A percentile compares a stretch with the other conserved stretches of the same genome.
phyloP scores from a whole-genome alignment of 2,797 vertebrate genomes.

The Myotis findleyi region DNA sequence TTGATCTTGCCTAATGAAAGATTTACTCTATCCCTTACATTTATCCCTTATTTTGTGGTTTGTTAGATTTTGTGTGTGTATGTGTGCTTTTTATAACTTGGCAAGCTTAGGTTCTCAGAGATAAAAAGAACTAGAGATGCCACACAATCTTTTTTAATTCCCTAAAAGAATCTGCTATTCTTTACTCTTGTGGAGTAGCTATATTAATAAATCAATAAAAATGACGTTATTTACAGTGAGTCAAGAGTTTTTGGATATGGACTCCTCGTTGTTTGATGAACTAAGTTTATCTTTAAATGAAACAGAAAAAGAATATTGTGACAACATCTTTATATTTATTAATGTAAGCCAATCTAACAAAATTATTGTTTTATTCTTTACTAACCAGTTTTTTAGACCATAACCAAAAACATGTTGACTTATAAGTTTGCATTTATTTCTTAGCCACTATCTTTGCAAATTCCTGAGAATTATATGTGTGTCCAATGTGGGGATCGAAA shows the following conservation, averaged over 20 bases:
- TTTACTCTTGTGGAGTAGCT: neutral
- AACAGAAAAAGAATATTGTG: neutral
- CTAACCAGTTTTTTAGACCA: neutral
- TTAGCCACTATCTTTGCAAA: neutral
- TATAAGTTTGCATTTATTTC: neutral
- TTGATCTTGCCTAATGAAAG: neutral
- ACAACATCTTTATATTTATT: neutral
- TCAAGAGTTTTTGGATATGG: neutral
- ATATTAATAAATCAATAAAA: neutral
- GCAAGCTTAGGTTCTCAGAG: neutral
- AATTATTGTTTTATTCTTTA: neutral
- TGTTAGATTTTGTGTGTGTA: neutral
- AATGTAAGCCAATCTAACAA: neutral
- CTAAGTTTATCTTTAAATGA: conserved; percentile 11
- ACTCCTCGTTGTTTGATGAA: neutral
- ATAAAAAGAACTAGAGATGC: neutral
- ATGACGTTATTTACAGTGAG: neutral
- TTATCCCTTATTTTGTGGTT: neutral
- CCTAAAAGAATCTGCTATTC: neutral
- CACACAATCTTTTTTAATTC: neutral
- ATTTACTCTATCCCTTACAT: neutral
- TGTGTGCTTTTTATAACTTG: neutral
- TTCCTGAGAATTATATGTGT: neutral
- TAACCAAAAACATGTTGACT: neutral
- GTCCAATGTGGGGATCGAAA: neutral